Percentiles rank a stretch among this genome's conserved stretches.
These are phyloP conservation scores for Adelosebastes latens DNA, from an alignment of 2,797 vertebrate genomes.

Conservation along the genomic window DNA sequence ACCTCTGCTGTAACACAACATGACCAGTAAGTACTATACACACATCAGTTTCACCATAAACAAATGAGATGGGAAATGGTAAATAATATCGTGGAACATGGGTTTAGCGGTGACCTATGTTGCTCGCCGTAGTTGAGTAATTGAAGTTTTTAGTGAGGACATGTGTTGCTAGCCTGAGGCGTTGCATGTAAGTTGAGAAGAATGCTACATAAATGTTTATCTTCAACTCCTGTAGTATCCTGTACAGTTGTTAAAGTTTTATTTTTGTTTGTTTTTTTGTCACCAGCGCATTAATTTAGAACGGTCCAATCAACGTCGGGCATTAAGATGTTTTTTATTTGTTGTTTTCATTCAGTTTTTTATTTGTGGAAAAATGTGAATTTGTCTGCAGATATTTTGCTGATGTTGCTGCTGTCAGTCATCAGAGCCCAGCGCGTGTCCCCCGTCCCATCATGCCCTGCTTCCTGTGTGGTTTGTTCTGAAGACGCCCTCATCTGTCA, in stretches of 20 bases:
- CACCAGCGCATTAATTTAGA: no score
- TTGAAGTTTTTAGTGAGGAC: no score
- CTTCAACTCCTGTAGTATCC: background rate
- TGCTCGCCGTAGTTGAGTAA: no score
- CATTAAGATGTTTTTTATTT: background rate
- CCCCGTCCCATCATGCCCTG: slow-evolving; percentile 69
- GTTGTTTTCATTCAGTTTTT: background rate
- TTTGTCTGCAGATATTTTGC: slow-evolving; percentile 69
- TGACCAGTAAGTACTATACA: slow-evolving; percentile 71
- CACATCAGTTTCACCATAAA: background rate
- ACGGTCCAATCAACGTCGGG: background rate
- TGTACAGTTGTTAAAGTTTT: background rate
- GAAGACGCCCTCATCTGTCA: slow-evolving; percentile 81
- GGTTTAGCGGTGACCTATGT: no score
- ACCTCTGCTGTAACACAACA: slow-evolving; percentile 66
- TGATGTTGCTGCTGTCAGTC: slow-evolving; percentile 73
- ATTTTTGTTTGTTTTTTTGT: no score
- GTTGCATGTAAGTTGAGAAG: no score
- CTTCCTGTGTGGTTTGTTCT: slow-evolving; percentile 76
- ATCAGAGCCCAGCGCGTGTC: slow-evolving; percentile 44
- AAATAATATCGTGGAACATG: fast-evolving
- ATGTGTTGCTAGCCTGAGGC: no score
- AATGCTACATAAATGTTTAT: no score
- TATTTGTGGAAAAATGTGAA: background rate
- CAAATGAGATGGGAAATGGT: no score